Evolutionary conservation across 2,797 vertebrate genomes (phyloP).

Genomic region (Tapirus indicus): DNA sequence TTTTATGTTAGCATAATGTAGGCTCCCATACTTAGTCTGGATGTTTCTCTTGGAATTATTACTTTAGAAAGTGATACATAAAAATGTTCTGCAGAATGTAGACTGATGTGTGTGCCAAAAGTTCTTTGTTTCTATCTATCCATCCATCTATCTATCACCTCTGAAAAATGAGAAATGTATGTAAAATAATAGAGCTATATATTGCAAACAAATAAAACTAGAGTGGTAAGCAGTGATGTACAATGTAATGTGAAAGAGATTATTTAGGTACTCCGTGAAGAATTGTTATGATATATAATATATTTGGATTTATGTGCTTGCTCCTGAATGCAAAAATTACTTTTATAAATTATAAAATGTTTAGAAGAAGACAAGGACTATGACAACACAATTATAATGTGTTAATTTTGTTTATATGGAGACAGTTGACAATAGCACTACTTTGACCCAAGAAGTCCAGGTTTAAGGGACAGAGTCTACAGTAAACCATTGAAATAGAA

Average conservation of each 20-base stretch:
- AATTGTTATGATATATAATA: not conserved
- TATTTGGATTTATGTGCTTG: constrained; percentile 3
- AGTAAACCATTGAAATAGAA: not conserved
- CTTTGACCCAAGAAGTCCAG: not conserved
- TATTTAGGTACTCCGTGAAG: not conserved
- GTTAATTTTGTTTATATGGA: not conserved
- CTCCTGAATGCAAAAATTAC: not conserved
- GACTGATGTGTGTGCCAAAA: not conserved
- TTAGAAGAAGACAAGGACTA: constrained; percentile 13
- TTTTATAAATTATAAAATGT: not conserved
- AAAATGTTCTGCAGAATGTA: constrained; percentile 7
- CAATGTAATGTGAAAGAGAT: not conserved
- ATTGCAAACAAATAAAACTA: not conserved
- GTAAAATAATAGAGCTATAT: not conserved
- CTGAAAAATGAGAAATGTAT: not conserved
- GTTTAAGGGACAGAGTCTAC: not conserved
- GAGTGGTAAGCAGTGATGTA: not conserved
- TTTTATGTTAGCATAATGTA: constrained; percentile 68
- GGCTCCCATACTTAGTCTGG: constrained; percentile 10
- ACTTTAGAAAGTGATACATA: constrained; percentile 39
- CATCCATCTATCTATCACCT: not conserved
- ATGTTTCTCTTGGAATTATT: constrained; percentile 56
- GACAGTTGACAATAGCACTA: not conserved
- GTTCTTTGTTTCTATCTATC: not conserved
- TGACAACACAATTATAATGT: not conserved